Evolutionary conservation across 2,113 vertebrate genomes (phyloP).

Genomic region (Tichodroma muraria): DNA sequence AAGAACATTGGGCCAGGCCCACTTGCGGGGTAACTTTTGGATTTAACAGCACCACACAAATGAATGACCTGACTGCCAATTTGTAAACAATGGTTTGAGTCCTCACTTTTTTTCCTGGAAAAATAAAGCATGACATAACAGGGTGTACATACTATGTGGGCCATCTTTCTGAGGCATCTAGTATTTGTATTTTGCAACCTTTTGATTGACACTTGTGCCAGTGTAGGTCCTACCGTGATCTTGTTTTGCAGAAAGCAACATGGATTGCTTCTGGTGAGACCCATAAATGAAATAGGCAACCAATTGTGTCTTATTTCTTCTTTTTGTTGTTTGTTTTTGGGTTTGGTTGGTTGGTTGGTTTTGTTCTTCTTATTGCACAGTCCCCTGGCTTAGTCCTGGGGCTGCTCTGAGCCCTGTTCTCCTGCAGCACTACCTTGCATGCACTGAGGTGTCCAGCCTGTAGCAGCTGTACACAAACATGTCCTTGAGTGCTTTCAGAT

Average conservation of each 20-base stretch:
- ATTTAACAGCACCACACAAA: background rate
- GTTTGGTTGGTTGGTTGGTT: background rate
- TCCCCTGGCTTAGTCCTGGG: background rate
- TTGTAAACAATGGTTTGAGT: background rate
- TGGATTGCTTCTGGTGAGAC: background rate
- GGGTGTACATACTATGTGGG: background rate
- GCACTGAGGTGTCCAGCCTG: background rate
- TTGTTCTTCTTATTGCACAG: background rate
- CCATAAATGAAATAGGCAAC: background rate
- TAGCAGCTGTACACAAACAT: background rate
- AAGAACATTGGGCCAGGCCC: background rate
- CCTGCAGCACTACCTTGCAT: background rate
- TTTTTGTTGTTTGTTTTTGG: background rate
- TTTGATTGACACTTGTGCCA: background rate
- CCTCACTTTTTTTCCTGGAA: background rate
- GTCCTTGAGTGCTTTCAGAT: background rate
- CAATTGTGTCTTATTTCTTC: background rate
- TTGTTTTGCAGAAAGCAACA: background rate
- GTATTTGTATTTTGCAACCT: background rate
- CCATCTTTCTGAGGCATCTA: background rate
- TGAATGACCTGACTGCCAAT: background rate
- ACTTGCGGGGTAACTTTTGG: background rate
- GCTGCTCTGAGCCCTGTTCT: background rate
- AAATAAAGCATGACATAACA: background rate
- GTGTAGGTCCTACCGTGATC: fast-evolving